These are phyloP conservation scores for Lasius platythorax DNA, from an alignment of 2,888 invertebrate genomes.

Conservation along the genomic window DNA sequence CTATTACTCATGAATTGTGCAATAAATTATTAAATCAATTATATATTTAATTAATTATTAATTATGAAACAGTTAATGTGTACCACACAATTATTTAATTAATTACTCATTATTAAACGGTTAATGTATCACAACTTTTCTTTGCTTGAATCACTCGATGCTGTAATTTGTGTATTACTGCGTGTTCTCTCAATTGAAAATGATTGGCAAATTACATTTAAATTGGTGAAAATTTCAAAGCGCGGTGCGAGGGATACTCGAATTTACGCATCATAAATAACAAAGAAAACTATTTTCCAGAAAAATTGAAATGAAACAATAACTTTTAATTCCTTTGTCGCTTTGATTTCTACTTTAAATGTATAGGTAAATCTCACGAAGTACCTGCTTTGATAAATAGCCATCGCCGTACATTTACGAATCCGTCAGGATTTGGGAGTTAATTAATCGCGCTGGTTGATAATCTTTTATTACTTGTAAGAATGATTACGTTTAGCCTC, in stretches of 20 bases:
- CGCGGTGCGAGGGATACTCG: not conserved
- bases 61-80: not conserved
- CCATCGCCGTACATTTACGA: not conserved
- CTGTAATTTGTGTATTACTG: not conserved
- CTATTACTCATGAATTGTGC: not conserved
- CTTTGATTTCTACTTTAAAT: not conserved
- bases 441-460: not conserved
- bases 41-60: not conserved
- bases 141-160: not conserved
- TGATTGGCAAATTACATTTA: slow-evolving; percentile 5
- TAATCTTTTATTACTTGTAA: not conserved
- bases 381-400: not conserved
- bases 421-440: not conserved
- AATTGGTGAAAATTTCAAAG: not conserved
- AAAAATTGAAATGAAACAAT: not conserved
- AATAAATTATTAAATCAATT: not conserved
- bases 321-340: not conserved
- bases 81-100: not conserved
- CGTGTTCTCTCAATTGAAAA: not conserved
- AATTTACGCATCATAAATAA: not conserved
- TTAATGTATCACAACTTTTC: not conserved
- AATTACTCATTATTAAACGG: not conserved
- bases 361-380: not conserved
- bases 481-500: too few species aligned
- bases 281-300: not conserved